Base-by-base conservation (phyloP, 92 coral and sea anemone genomes). In the Parazoanthus atlanticus region DNA sequence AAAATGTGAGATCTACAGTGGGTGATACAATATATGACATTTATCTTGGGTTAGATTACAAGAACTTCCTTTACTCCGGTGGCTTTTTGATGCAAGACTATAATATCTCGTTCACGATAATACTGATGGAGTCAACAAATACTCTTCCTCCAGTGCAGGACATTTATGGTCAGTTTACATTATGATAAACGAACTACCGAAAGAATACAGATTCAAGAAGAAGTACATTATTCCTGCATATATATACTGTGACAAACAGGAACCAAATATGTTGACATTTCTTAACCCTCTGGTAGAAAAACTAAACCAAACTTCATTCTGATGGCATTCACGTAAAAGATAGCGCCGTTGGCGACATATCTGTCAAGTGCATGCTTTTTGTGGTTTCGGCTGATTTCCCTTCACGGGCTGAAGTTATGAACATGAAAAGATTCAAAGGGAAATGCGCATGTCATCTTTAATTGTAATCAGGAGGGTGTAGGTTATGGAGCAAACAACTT, bases 111-210 rank as follows among this genome's bases (percentile, higher is more conserved):
- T 92, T 92, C 78, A 89, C 94, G 49, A 25, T 89, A 49, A 92
- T 80, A 89, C 94, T 17, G 90, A 91, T 89, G 94, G 94, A 21
- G 94, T 91, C 0, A 91, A 89, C 81, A 89, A 89, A 76, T 89
- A 73, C 82, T 92, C 92, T 26, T 92, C 92, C 32, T 91, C 91
- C 23, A 70, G 66, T 66, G 92, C 92, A 12, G 92, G 94, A 30
- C 92, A 86, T 84, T 75, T 92, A 61, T 92, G 92, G 90, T 92
- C 94, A 40, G 92, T 92, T 36, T 92, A 92, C 69, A 47, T 92
- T 46, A 85, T 85, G 84, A 91, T 91, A n/a, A 88, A 88, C 52
- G 89, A 91, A 64, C 89, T 91, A 25, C 93, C 93, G 32, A 91
- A 88, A 52, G 89, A 91, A 56, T 66, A 85, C 88, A 73, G 93